These are phyloP conservation scores for Onychostoma macrolepis DNA, from an alignment of 2,113 vertebrate species.

Conservation along the genomic window DNA sequence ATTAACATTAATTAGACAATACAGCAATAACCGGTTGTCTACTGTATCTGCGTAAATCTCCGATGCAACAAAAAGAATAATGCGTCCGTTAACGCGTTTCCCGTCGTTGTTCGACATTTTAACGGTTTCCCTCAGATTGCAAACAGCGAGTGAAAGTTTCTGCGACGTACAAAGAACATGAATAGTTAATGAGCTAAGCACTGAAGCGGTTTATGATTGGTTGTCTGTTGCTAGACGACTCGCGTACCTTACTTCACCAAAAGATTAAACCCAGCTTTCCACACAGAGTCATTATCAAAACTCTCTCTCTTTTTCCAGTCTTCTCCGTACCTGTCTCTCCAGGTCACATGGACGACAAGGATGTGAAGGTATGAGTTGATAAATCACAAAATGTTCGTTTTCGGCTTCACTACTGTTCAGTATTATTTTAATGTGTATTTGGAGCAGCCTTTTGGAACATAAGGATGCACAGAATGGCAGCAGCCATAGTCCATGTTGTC, in stretches of 20 bases:
- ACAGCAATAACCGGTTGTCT: not conserved
- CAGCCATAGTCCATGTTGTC: not conserved
- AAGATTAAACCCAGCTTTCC: not conserved
- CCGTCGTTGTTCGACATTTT: not conserved
- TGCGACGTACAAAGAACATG: not conserved
- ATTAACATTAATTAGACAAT: not conserved
- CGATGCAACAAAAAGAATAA: not conserved
- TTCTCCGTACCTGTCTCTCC: constrained; percentile 71
- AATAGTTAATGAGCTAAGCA: not conserved
- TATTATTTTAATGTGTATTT: not conserved
- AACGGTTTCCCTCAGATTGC: not conserved
- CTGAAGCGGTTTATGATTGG: not conserved
- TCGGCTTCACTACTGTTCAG: not conserved
- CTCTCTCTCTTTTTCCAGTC: constrained; percentile 62
- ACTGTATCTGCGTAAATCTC: not conserved
- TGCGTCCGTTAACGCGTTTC: not conserved
- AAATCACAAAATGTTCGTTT: not conserved
- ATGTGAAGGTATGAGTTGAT: constrained; percentile 69
- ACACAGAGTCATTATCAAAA: not conserved
- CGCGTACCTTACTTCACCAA: not conserved
- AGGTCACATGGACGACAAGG: constrained; percentile 72
- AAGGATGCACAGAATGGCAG: constrained; percentile 30
- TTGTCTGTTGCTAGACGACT: not conserved
- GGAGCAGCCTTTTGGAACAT: constrained; percentile 4
- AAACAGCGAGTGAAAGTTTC: not conserved